phyloP scores from a whole-genome alignment of 2,113 vertebrate genomes.

The Hippocampus zosterae region DNA sequence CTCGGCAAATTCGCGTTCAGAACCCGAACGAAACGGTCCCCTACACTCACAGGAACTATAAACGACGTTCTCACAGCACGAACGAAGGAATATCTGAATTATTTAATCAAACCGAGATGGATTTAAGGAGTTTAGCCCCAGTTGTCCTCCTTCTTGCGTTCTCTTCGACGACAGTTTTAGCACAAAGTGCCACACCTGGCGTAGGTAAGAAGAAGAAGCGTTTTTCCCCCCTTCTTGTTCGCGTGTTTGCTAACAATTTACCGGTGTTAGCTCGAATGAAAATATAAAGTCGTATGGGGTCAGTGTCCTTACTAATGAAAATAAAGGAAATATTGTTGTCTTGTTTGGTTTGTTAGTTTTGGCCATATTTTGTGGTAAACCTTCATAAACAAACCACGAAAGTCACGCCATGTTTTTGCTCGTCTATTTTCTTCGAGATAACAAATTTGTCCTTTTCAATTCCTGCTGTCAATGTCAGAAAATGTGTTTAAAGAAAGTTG shows the following conservation, averaged over 20 bases:
- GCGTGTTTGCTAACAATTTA: background rate
- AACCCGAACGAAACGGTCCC: background rate
- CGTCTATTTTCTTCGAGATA: background rate
- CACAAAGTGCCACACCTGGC: conserved; percentile 37
- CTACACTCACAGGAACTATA: background rate
- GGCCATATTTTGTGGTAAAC: background rate
- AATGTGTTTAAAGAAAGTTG: background rate
- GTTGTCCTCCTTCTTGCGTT: conserved; percentile 55
- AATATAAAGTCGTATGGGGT: background rate
- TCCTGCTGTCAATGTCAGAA: background rate
- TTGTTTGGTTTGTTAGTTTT: background rate
- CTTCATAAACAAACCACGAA: background rate
- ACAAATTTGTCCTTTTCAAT: background rate
- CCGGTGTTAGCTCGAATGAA: background rate
- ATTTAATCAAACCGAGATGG: conserved; percentile 33
- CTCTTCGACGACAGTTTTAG: conserved; percentile 41
- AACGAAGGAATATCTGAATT: background rate
- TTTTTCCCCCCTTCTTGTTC: background rate
- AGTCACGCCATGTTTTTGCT: background rate
- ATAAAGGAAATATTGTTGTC: background rate
- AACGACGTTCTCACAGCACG: background rate
- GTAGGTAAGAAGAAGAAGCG: conserved; percentile 39
- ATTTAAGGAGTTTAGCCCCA: conserved; percentile 36
- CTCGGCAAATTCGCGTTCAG: background rate
- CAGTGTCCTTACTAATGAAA: background rate